A percentile compares a stretch with the other conserved stretches of the same genome.
These are phyloP conservation scores for Tinea pellionella DNA, from an alignment of 2,888 invertebrate species.

Conservation along the genomic window DNA sequence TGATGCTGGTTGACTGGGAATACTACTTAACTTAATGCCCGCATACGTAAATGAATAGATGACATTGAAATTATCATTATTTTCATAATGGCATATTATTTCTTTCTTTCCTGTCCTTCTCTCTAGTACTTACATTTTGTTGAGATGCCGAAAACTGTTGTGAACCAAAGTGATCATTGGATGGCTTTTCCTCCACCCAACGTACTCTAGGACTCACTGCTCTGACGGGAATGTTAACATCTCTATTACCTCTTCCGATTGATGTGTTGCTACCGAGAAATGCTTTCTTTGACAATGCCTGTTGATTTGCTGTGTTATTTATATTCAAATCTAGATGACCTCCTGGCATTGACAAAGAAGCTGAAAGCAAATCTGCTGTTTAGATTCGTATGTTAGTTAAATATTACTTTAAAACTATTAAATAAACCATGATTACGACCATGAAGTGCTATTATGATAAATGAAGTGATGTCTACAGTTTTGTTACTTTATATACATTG, in stretches of 20 bases:
- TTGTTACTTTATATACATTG: not conserved
- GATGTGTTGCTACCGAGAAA: constrained; percentile 64
- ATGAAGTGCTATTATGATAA: not conserved
- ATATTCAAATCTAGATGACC: constrained; percentile 68
- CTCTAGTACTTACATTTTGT: constrained; percentile 55
- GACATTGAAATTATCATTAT: no score
- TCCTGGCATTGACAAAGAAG: constrained; percentile 77
- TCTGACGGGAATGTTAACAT: constrained; percentile 59
- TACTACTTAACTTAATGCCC: no score
- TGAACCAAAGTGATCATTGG: constrained; percentile 42
- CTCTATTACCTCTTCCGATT: constrained; percentile 55
- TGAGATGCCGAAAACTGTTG: constrained; percentile 55
- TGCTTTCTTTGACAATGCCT: constrained; percentile 60
- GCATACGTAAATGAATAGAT: no score
- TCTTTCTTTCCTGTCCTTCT: no score
- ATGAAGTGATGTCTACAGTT: not conserved
- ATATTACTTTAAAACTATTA: not conserved
- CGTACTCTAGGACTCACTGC: constrained; percentile 64
- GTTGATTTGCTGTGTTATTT: constrained; percentile 54
- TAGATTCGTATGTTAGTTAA: not conserved
- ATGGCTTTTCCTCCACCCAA: constrained; percentile 58
- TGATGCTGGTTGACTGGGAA: no score
- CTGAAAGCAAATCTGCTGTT: constrained; percentile 51
- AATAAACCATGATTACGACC: not conserved
- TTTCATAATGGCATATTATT: no score